These are phyloP conservation scores for Trematomus loennbergii DNA, from an alignment of 2,113 vertebrate species.

Conservation along the genomic window DNA sequence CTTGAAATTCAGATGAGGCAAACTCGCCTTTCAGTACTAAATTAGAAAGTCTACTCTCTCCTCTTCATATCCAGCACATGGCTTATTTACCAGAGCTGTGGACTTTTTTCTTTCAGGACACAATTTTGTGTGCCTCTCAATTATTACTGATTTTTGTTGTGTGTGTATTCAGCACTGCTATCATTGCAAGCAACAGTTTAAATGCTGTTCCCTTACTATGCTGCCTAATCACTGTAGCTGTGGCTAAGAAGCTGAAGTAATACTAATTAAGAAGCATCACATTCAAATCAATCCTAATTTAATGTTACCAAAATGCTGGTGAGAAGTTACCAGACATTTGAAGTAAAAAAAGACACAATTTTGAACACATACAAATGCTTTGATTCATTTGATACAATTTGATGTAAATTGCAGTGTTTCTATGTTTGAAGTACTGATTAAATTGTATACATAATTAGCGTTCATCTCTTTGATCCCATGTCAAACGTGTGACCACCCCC, in stretches of 20 bases:
- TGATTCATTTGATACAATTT: neutral
- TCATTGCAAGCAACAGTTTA: neutral
- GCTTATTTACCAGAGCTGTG: neutral
- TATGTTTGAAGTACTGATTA: neutral
- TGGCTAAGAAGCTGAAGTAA: too few species aligned
- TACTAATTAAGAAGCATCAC: too few species aligned
- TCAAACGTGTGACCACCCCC: too few species aligned
- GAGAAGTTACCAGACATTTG: too few species aligned
- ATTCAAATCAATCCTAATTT: too few species aligned
- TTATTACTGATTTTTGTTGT: neutral
- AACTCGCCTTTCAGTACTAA: neutral
- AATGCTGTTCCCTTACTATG: too few species aligned
- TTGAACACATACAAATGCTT: neutral
- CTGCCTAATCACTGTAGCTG: too few species aligned
- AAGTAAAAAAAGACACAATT: neutral
- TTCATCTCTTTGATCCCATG: too few species aligned
- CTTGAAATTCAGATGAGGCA: neutral
- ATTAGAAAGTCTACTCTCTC: neutral
- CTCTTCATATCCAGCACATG: neutral
- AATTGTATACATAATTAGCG: too few species aligned
- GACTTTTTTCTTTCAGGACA: neutral
- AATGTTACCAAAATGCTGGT: too few species aligned
- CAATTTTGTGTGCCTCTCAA: neutral
- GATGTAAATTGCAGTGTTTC: neutral
- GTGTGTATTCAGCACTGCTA: neutral